phyloP scores from a whole-genome alignment of 1,140 invertebrate species.

The Prorops nasuta region DNA sequence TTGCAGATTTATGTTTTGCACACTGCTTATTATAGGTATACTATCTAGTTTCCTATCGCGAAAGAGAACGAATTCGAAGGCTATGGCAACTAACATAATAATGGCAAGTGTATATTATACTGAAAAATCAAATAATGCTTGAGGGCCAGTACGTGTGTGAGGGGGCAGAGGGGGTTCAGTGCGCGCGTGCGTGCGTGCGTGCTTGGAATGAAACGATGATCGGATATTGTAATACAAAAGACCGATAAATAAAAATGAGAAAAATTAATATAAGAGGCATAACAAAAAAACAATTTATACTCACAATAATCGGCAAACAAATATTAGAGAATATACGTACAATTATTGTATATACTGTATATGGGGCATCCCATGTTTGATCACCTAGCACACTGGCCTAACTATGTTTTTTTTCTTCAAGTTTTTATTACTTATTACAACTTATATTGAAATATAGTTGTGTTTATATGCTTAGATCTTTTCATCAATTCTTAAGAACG shows the following conservation, averaged over 20 bases:
- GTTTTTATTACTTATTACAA: background rate
- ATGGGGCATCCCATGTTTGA: constrained; percentile 1
- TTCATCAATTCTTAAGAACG: no score
- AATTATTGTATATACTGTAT: background rate
- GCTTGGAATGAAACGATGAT: constrained; percentile 28
- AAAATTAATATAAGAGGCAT: background rate
- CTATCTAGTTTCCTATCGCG: constrained; percentile 25
- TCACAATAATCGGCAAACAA: constrained; percentile 4
- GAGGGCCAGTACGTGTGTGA: no score
- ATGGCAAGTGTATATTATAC: constrained; percentile 44
- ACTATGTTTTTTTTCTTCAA: background rate
- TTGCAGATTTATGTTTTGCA: constrained; percentile 30
- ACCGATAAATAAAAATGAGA: constrained; percentile 1
- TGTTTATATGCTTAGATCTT: no score
- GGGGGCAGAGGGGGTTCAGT: no score
- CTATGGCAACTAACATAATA: constrained; percentile 50
- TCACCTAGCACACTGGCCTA: background rate
- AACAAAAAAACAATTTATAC: constrained; percentile 6
- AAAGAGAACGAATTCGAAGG: constrained; percentile 29
- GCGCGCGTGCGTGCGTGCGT: no score
- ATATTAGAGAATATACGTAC: constrained; percentile 3
- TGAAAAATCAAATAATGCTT: constrained; percentile 16
- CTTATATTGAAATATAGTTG: background rate
- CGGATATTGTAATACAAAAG: background rate
- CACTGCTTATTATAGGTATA: constrained; percentile 29